Evolutionary conservation across 2,113 vertebrate species (phyloP), one percentile per base, ranked within the genome.

Genomic region (Chaetops frenatus): DNA sequence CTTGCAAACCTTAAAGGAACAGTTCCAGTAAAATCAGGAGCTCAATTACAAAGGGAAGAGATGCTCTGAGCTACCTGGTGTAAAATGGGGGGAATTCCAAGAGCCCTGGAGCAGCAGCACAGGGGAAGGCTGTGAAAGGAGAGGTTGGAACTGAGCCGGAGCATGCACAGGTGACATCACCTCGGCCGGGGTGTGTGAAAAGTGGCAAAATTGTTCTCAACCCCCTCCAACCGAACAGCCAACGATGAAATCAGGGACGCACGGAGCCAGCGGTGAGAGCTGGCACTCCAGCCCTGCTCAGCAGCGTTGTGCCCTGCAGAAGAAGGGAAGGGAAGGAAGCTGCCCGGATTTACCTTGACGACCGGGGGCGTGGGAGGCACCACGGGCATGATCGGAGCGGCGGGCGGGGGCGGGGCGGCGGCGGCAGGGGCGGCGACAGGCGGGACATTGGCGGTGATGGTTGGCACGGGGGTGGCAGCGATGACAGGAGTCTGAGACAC

Each of bases 401-500:
- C 62, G 8, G 98, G 97, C 11, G 97, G 97, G 8, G 98, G 97
- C 77, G 98, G 97, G 12, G 93, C 97, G 1, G 97, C 95, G 2
- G 98, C 94, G 0, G 98, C 96, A 69, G 98, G 96, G 82, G 97
- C 80, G 31, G 98, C 90, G 96, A 99, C 97, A 9, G 98, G 86
- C 2, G 97, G 94, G 92, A 98, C 61, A 29, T 97, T 98, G 9
- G 99, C 95, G 1, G 98, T 97, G 95, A 98, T 99, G 96, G 99
- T 98, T 97, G 98, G 98, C 96, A 99, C 98, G 1, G 99, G 99
- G 56, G 99, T 99, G 95, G 98, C 98, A 3, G 99, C 99, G 78
- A 99, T 99, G 92, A 99, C 99, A 1, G 99, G 99, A 21, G 99
- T 99, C 98, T 99, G 99, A 42, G 99, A 98, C 38, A 97, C 97